Evolutionary conservation across 2,113 vertebrate genomes (phyloP).

Genomic region (Lepus europaeus): DNA sequence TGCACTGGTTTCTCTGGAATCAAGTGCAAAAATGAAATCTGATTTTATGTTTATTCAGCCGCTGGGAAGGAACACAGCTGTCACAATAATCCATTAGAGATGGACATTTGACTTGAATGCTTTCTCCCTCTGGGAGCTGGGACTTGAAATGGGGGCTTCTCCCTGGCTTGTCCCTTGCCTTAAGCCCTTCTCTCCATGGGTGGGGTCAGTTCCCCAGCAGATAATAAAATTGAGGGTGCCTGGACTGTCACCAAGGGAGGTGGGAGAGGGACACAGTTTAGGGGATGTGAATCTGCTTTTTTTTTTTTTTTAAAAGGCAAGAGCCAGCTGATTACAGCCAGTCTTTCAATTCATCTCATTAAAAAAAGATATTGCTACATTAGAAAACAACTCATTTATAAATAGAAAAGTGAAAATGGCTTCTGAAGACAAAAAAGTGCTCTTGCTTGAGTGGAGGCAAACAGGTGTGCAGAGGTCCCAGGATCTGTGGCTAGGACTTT

Average conservation of each 20-base stretch:
- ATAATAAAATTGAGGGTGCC: background rate
- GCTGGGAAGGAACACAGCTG: constrained; percentile 57
- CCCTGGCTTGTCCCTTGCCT: background rate
- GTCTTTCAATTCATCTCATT: background rate
- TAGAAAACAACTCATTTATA: constrained; percentile 25
- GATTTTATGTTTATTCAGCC: constrained; percentile 74
- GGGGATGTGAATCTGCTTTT: background rate
- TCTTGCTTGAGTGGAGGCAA: background rate
- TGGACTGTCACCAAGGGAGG: background rate
- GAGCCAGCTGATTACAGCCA: background rate
- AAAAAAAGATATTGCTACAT: background rate
- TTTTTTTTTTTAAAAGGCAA: background rate
- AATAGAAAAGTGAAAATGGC: constrained; percentile 16
- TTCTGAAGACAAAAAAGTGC: background rate
- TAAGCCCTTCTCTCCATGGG: background rate
- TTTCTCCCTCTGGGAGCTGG: background rate
- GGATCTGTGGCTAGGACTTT: background rate
- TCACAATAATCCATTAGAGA: constrained; percentile 54
- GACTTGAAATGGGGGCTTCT: background rate
- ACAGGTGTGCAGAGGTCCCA: background rate
- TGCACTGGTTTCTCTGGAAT: constrained; percentile 61
- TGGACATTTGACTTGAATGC: constrained; percentile 16
- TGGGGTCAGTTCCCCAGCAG: background rate
- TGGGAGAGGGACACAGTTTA: background rate
- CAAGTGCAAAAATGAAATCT: constrained; percentile 66